These are phyloP conservation scores for Leontocebus nigricollis DNA, from an alignment of 2,797 vertebrate genomes.

Conservation along the genomic window DNA sequence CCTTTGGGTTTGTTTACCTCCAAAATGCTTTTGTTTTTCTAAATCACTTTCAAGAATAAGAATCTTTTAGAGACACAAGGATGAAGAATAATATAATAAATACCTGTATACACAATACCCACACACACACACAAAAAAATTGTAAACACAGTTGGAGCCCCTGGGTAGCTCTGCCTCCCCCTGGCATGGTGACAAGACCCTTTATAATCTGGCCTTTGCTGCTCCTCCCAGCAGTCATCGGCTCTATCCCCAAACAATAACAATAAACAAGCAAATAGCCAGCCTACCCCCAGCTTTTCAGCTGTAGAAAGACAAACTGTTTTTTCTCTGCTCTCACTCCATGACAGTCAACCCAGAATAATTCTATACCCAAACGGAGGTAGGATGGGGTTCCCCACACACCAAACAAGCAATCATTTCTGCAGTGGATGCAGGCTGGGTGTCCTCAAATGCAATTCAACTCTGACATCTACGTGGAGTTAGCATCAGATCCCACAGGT, in stretches of 20 bases:
- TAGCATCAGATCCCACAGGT: background rate
- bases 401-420: background rate
- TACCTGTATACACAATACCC: background rate
- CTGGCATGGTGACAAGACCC: background rate
- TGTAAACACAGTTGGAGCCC: background rate
- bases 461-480: background rate
- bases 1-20: background rate
- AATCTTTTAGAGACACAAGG: background rate
- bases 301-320: background rate
- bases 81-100: background rate
- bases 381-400: background rate
- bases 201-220: background rate
- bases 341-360: background rate
- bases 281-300: background rate
- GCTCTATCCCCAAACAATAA: background rate
- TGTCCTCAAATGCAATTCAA: background rate
- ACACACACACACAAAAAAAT: too few relatives aligned
- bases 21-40: background rate
- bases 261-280: background rate
- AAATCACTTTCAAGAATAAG: background rate
- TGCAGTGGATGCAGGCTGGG: background rate
- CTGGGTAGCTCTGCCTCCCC: background rate
- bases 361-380: background rate
- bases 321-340: background rate
- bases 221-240: background rate